phyloP scores from a whole-genome alignment of 2,888 invertebrate species.

The Harmothoe impar region DNA sequence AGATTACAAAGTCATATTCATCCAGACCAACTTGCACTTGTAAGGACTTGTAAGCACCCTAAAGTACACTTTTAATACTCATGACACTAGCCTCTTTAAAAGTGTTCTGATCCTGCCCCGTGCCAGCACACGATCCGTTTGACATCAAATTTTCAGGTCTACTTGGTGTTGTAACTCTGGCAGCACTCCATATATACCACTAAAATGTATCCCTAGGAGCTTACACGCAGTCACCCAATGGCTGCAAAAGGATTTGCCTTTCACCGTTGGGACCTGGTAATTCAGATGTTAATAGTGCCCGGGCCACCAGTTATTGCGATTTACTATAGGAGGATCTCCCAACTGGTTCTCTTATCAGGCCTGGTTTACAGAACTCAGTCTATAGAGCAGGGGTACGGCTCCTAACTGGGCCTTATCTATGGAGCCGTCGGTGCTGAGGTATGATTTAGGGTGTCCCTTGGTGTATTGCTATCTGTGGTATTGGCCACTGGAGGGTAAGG shows the following conservation, averaged over 20 bases:
- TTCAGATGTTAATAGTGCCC: slow-evolving; percentile 6
- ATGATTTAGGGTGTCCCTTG: not conserved
- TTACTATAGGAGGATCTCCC: not conserved
- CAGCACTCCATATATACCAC: not conserved
- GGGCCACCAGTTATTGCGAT: not conserved
- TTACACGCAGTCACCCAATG: not conserved
- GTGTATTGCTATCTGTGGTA: slow-evolving; percentile 1
- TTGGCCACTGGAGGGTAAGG: too few relatives aligned
- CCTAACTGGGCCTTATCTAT: too few relatives aligned
- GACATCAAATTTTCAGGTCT: not conserved
- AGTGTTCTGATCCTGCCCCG: too few relatives aligned
- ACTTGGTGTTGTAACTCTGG: not conserved
- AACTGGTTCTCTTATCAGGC: not conserved
- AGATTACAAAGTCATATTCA: too few relatives aligned
- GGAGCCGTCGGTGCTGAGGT: too few relatives aligned
- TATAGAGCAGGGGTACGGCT: not conserved
- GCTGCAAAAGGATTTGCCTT: not conserved
- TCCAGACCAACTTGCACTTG: too few relatives aligned
- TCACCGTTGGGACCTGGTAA: not conserved
- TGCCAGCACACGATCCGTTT: too few relatives aligned
- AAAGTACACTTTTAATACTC: too few relatives aligned
- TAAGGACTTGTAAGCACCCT: too few relatives aligned
- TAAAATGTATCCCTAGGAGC: not conserved
- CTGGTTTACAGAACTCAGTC: not conserved
- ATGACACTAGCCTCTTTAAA: too few relatives aligned